phyloP scores from a whole-genome alignment of 2,888 invertebrate genomes.

The Chironomus riparius region DNA sequence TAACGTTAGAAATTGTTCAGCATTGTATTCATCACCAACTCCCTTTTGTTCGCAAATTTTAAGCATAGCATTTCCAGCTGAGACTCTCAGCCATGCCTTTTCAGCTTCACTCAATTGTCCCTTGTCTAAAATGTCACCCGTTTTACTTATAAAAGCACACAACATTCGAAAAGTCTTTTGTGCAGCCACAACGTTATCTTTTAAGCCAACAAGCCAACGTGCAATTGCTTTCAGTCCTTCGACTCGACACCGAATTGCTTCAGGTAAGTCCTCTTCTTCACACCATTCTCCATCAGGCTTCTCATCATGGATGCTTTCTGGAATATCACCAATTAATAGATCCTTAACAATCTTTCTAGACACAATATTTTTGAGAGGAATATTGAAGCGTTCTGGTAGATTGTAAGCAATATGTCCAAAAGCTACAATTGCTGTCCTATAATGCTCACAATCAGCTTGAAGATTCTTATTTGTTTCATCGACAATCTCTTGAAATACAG shows the following conservation, averaged over 20 bases:
- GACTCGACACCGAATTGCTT: conserved; percentile 85
- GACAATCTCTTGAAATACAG: conserved; percentile 73
- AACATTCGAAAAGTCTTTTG: conserved; percentile 92
- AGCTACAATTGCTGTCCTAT: conserved; percentile 88
- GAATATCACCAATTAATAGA: conserved; percentile 72
- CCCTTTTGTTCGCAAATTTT: conserved; percentile 96
- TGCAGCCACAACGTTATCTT: conserved; percentile 76
- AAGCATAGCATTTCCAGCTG: conserved; percentile 91
- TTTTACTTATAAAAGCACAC: conserved; percentile 85
- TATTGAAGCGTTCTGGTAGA: conserved; percentile 80
- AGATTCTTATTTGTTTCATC: conserved; percentile 70
- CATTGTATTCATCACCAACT: conserved; percentile 88
- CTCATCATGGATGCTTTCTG: conserved; percentile 42
- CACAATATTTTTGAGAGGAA: conserved; percentile 88
- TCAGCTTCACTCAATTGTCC: conserved; percentile 72
- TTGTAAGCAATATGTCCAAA: conserved; percentile 91
- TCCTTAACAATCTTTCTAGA: conserved; percentile 94
- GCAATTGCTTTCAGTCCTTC: conserved; percentile 96
- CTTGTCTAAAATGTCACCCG: conserved; percentile 73
- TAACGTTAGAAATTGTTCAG: conserved; percentile 89
- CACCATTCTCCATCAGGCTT: conserved; percentile 54
- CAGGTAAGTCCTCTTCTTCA: conserved; percentile 73
- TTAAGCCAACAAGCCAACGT: conserved; percentile 86
- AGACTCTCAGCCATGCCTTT: conserved; percentile 85
- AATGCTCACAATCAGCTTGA: conserved; percentile 65